These are phyloP conservation scores for Rallus crepitans DNA, from an alignment of 2,797 vertebrate species.

Conservation along the genomic window DNA sequence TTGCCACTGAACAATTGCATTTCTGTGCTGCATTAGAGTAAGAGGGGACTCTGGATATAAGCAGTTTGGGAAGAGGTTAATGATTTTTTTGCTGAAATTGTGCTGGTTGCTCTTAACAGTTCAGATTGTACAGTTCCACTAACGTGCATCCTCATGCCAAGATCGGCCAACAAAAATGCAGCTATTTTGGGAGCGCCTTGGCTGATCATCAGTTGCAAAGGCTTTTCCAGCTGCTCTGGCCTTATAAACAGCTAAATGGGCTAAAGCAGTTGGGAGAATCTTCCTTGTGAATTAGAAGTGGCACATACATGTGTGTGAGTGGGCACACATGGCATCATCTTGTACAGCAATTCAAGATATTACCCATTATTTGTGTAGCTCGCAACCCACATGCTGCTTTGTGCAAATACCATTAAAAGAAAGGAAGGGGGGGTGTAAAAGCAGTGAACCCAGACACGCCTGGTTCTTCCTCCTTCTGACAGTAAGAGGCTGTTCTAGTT, in stretches of 20 bases:
- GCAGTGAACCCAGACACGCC: not conserved
- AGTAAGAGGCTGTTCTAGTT: not conserved
- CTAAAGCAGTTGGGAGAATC: not conserved
- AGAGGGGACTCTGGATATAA: not conserved
- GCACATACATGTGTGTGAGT: fast-evolving
- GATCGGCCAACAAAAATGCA: not conserved
- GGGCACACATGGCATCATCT: fast-evolving
- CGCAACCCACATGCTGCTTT: not conserved
- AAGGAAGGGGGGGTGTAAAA: not conserved
- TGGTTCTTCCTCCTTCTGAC: not conserved
- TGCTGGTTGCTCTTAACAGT: not conserved
- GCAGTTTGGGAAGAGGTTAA: not conserved
- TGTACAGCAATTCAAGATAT: not conserved
- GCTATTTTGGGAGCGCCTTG: not conserved
- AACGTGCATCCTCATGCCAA: not conserved
- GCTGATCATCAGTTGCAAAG: not conserved
- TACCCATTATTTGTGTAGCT: fast-evolving
- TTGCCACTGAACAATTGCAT: not conserved
- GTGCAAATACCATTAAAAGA: not conserved
- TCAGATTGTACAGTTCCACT: not conserved
- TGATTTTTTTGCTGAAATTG: not conserved
- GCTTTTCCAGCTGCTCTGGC: not conserved
- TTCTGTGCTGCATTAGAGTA: not conserved
- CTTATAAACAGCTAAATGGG: not conserved
- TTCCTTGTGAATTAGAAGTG: not conserved